phyloP scores from a whole-genome alignment of 2,888 invertebrate species.

The Nyleta sp. region DNA sequence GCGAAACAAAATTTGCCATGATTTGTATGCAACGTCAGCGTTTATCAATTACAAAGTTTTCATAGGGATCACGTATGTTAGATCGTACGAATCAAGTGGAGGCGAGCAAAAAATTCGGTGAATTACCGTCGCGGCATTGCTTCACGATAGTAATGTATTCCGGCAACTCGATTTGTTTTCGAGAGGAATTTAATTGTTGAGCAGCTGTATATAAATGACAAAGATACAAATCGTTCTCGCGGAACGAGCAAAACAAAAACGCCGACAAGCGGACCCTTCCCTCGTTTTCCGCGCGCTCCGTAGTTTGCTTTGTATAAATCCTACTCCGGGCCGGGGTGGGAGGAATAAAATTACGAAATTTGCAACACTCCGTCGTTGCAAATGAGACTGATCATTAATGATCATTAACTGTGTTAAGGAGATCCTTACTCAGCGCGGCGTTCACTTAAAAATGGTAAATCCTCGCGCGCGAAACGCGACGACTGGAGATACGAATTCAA shows the following conservation, averaged over 20 bases:
- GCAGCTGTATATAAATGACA: slow-evolving; percentile 63
- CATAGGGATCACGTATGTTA: slow-evolving; percentile 18
- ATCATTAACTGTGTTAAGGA: slow-evolving; percentile 47
- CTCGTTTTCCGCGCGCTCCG: slow-evolving; percentile 19
- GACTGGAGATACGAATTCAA: slow-evolving; percentile 9
- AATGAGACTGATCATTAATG: slow-evolving; percentile 58
- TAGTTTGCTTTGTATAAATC: slow-evolving; percentile 35
- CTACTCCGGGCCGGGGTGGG: slow-evolving; percentile 21
- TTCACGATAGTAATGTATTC: slow-evolving; percentile 38
- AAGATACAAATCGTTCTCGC: slow-evolving; percentile 62
- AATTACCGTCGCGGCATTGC: slow-evolving; percentile 40
- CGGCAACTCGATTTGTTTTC: slow-evolving; percentile 58
- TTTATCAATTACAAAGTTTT: slow-evolving; percentile 48
- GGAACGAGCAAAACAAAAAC: slow-evolving; percentile 54
- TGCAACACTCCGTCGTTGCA: slow-evolving; percentile 44
- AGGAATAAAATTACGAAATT: slow-evolving; percentile 61
- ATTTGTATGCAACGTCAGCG: slow-evolving; percentile 29
- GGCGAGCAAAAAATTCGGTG: slow-evolving; percentile 31
- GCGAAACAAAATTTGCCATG: slow-evolving; percentile 12
- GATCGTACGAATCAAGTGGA: not conserved
- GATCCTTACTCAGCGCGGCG: slow-evolving; percentile 10
- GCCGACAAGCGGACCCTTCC: slow-evolving; percentile 30
- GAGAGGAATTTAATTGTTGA: slow-evolving; percentile 62
- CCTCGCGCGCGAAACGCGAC: not conserved
- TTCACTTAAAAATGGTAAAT: slow-evolving; percentile 16